Base-by-base conservation (phyloP, 2,797 vertebrate genomes). In the Pantherophis vulpinus region DNA sequence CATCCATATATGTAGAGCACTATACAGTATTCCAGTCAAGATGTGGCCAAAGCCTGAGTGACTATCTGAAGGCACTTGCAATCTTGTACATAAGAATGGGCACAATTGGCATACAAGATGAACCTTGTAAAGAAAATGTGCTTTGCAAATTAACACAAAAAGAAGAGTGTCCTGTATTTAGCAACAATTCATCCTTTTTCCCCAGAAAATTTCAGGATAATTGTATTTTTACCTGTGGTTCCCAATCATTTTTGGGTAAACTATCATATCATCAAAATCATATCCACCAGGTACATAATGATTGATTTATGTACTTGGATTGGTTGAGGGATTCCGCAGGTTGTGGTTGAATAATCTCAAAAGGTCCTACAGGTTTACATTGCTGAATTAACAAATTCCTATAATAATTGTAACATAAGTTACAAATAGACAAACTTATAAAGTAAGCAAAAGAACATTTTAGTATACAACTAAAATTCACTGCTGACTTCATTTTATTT, bases 141-240 rank as follows among this genome's bases (percentile, higher is more conserved):
- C 55, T 27, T 51, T 8, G 0, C 1, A 89, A 74, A 25, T 0
- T 0, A 54, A 61, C 3, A 25, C 0, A 14, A 16, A 60, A 56
- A 59, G 51, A 10, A 2, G 27, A 47, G 18, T 6, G 9, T 20
- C 54, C 13, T 47, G 20, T 83, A 83, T 83, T 83, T 83, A 83
- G 37, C 74, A 87, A 87, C 29, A 56, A 87, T 29, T 87, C 9
- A 32, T 5, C 4, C 58, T 58, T n/a, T n/a, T 18, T 2, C 12
- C 54, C 23, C 3, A 29, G 29, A 87, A 87, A 9, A 58, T 32
- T 32, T 56, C 14, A 32, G 86, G 55, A 58, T 55, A 54, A 51
- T 29, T 87, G 18, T 2, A 87, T 32, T 37, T 88, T 37, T 10
- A 56, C 55, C 87, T 88, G 14, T 58, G 14, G 8, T 37, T 58